Evolutionary conservation across 2,797 vertebrate genomes (phyloP).

Genomic region (Anas bahamensis): DNA sequence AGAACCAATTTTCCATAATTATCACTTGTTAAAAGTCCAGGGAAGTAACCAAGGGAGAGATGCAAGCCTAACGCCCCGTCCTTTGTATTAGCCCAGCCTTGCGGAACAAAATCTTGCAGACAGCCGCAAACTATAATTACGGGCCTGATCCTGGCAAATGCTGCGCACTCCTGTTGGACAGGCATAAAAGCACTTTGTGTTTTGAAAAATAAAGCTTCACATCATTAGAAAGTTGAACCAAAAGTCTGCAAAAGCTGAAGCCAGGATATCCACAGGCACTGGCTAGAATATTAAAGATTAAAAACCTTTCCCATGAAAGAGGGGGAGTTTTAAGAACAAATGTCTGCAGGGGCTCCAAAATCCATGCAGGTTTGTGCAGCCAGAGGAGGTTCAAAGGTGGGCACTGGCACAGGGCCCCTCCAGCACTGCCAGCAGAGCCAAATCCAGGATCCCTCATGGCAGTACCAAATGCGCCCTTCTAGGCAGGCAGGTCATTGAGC

Average conservation of each 20-base stretch:
- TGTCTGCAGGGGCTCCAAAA: slow-evolving; percentile 22
- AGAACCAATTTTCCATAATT: neutral
- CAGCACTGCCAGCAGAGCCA: neutral
- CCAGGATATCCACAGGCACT: neutral
- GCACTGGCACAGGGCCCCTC: neutral
- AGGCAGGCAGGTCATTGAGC: neutral
- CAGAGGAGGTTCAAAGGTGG: neutral
- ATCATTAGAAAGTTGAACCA: neutral
- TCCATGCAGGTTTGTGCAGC: neutral
- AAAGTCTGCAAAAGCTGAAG: neutral
- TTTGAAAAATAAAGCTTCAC: neutral
- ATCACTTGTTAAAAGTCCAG: neutral
- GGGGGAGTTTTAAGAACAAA: slow-evolving; percentile 17
- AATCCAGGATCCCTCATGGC: neutral
- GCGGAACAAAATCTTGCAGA: neutral
- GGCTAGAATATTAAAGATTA: neutral
- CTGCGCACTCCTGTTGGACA: neutral
- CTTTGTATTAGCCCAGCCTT: neutral
- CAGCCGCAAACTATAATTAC: neutral
- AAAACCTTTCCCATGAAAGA: neutral
- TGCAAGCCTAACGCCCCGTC: neutral
- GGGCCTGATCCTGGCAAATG: neutral
- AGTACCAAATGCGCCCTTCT: neutral
- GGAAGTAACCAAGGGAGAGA: neutral
- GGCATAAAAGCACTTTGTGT: neutral